Base-by-base conservation (phyloP, 1,140 invertebrate species). In the Plectus sambesii region DNA sequence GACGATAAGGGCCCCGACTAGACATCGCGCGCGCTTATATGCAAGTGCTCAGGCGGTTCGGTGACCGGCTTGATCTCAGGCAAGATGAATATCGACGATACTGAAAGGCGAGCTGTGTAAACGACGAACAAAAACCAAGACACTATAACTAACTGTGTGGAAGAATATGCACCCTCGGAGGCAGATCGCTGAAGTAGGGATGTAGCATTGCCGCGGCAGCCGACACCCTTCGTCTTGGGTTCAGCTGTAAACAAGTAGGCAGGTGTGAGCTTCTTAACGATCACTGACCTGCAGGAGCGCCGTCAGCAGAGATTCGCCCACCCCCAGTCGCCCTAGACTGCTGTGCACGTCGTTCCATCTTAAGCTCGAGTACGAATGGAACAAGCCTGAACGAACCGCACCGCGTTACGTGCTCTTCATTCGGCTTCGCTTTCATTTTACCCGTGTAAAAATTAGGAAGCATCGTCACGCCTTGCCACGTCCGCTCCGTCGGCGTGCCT, bases 401-500 rank as follows among this genome's bases (percentile, higher is more conserved):
- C 8, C 59, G 38, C 17, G 66, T 63, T 6, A 67, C 40, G 5
- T 44, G 29, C 9, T 53, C 46, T 46, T 6, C n/a, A 12, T 19
- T 12, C 27, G 56, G 24, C 40, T 15, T 5, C 15, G 2, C 23
- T 6, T 51, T 40, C 17, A n/a, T 36, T 55, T 52, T 51, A 67
- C 60, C 49, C 46, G 46, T 76, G 69, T 82, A 82, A 68, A 88
- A 88, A 55, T 85, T 83, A 15, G 84, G 84, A 59, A 87, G 76
- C 62, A 81, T 79, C 26, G 82, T 81, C 24, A 90, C 85, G 42
- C 87, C 87, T 49, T 79, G 76, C 88, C 88, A 94, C 55, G 81
- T 83, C 58, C 86, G 81, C 70, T 89, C 85, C 3, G 81, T 84
- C 20, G 89, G 88, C 38, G 87, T 90, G 46, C 88, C 89, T 56